Evolutionary conservation across 1,140 invertebrate genomes (phyloP).

Genomic region (Physella acuta): DNA sequence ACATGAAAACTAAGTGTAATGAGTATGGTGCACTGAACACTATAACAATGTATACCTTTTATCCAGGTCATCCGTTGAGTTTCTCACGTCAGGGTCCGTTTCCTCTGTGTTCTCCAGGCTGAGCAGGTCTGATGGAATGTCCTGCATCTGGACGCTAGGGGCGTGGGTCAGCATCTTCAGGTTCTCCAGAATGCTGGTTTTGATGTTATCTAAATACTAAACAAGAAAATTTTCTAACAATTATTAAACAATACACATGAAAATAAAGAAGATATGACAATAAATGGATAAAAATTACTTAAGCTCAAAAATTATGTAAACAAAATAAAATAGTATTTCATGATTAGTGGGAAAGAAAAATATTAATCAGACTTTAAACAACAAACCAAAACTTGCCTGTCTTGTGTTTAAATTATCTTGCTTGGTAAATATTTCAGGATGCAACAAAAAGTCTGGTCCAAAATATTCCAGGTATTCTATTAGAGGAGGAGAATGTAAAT

Average conservation of each 20-base stretch:
- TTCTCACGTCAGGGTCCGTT: slow-evolving; percentile 68
- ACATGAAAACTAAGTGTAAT: too few species aligned
- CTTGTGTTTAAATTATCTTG: slow-evolving; percentile 98
- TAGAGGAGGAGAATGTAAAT: too few species aligned
- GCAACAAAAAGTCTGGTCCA: slow-evolving; percentile 97
- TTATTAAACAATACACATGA: too few species aligned
- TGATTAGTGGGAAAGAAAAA: too few species aligned
- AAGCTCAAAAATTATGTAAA: too few species aligned
- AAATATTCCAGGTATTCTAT: slow-evolving; percentile 99
- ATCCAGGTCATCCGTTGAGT: slow-evolving; percentile 79
- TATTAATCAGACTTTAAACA: too few species aligned
- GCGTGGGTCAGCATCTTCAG: slow-evolving; percentile 91
- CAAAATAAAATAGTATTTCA: too few species aligned
- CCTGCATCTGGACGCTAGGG: slow-evolving; percentile 95
- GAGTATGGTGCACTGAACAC: too few species aligned
- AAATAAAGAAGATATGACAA: too few species aligned
- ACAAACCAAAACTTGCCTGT: slow-evolving; percentile 85
- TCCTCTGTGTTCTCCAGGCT: slow-evolving; percentile 67
- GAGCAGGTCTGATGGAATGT: slow-evolving; percentile 72
- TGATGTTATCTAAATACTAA: slow-evolving; percentile 77
- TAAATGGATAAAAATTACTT: too few species aligned
- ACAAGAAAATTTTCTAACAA: too few species aligned
- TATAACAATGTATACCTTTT: slow-evolving; percentile 59
- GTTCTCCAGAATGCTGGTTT: slow-evolving; percentile 56
- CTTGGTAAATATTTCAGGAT: slow-evolving; percentile 99